Base-by-base conservation (phyloP, 2,113 vertebrate species). In the Dipodomys merriami region DNA sequence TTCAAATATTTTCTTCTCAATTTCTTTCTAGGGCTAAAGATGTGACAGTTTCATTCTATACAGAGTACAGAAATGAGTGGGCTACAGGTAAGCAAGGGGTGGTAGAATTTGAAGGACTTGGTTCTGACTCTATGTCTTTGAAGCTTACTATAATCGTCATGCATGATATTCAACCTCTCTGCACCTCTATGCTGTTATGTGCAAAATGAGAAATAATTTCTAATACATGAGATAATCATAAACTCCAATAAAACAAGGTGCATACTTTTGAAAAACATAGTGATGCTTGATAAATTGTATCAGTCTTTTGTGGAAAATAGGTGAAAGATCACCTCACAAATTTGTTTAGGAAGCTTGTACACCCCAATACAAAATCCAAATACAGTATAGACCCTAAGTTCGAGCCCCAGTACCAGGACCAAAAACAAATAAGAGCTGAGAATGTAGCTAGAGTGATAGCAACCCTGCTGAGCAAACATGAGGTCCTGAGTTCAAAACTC, bases 1-100 rank as follows among this genome's bases (percentile, higher is more conserved):
- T 85, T 72, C 68, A 83, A 90, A 27, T 65, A 18, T 86, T 83
- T 86, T 78, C 62, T 76, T 44, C 76, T 44, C 85, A 65, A 83
- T 49, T 68, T 4, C 72, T 84, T 76, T 71, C 46, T 46, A 65
- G 49, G 86, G 35, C 30, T 60, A 12, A 83, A 80, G 29, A 29
- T 83, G 49, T 44, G 49, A 46, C 2, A 62, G 78, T 65, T 8
- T 84, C 39, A 23, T 33, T 88, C 72, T 29, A 39, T 29, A 30
- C 2, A 62, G 6, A 79, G 23, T 8, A 25, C 30, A 20, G 13
- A 68, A 11, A 6, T 60, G 78, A 78, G n/a, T 0, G 1, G 3
- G 23, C 62, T 46, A 29, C 39, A 30, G 27, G 74, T 1, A 35
- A 39, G 35, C 46, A 39, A 4, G 1, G 29, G 29, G 13, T 6